Evolutionary conservation across 2,113 vertebrate species (phyloP).

Genomic region (Xenopus laevis): DNA sequence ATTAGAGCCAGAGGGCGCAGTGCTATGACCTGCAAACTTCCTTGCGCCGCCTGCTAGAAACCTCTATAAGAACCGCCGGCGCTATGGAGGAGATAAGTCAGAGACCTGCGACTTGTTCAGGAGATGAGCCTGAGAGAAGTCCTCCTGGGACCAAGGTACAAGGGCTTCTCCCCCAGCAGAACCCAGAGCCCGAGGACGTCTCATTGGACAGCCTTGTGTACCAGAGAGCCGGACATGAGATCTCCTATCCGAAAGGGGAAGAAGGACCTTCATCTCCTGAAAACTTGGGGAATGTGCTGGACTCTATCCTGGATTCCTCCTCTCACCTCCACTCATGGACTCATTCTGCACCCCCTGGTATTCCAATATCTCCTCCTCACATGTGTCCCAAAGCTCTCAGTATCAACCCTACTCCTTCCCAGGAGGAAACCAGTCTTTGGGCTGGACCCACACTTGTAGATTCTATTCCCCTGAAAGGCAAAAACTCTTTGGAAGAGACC

Average conservation of each 20-base stretch:
- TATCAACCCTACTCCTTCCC: not conserved
- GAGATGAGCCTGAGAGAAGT: not conserved
- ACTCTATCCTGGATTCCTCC: slow-evolving; percentile 59
- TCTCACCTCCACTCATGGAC: slow-evolving; percentile 53
- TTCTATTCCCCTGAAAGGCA: not conserved
- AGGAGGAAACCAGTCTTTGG: slow-evolving; percentile 44
- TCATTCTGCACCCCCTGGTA: slow-evolving; percentile 53
- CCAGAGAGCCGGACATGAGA: slow-evolving; percentile 49
- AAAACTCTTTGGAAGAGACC: slow-evolving; percentile 25
- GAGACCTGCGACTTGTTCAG: too few species aligned
- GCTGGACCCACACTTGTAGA: slow-evolving; percentile 31
- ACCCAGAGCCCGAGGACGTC: slow-evolving; percentile 45
- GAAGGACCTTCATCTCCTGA: slow-evolving; percentile 49
- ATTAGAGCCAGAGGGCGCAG: not conserved
- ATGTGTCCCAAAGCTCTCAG: slow-evolving; percentile 6
- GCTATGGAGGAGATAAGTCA: slow-evolving; percentile 42
- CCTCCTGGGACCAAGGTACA: not conserved
- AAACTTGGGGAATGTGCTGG: slow-evolving; percentile 62
- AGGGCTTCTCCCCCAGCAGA: too few species aligned
- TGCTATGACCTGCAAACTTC: too few species aligned
- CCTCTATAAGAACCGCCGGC: too few species aligned
- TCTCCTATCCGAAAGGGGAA: slow-evolving; percentile 33
- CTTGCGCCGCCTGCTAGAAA: too few species aligned
- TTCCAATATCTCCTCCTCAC: slow-evolving; percentile 28
- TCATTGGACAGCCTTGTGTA: slow-evolving; percentile 58